Evolutionary conservation across 2,888 invertebrate species (phyloP).

Genomic region (Eupithecia exiguata): DNA sequence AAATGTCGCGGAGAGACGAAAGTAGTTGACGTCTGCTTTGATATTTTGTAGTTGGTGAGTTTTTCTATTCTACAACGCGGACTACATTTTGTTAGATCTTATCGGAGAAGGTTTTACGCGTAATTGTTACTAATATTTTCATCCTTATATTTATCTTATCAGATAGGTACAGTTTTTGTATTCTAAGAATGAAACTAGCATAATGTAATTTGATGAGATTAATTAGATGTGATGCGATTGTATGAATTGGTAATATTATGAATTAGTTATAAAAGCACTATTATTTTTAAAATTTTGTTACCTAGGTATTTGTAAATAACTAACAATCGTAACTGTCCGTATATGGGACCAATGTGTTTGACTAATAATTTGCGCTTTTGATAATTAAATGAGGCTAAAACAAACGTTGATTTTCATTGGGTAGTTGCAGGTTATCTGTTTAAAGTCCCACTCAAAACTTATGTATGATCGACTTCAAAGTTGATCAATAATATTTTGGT

Average conservation of each 20-base stretch:
- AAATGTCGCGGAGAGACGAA: too few relatives aligned
- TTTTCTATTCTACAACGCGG: too few relatives aligned
- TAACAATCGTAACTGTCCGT: constrained; percentile 14
- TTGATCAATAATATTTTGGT: not conserved
- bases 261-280: constrained; percentile 9
- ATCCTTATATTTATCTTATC: too few relatives aligned
- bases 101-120: too few relatives aligned
- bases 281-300: constrained; percentile 8
- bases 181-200: not conserved
- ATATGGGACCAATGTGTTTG: constrained; percentile 23
- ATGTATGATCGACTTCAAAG: not conserved
- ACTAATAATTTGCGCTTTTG: constrained; percentile 22
- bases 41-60: too few relatives aligned
- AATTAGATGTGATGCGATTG: constrained; percentile 1
- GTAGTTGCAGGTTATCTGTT: not conserved
- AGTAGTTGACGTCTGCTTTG: too few relatives aligned
- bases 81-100: too few relatives aligned
- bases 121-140: too few relatives aligned
- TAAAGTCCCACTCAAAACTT: too few relatives aligned
- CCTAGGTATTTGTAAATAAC: constrained; percentile 28
- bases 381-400: constrained; percentile 36
- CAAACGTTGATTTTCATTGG: not conserved
- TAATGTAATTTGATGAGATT: constrained; percentile 16
- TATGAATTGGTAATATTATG: constrained; percentile 10
- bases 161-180: not conserved